Evolutionary conservation across 2,113 vertebrate genomes (phyloP), one percentile per base, ranked within the genome.

Genomic region (Reinhardtius hippoglossoides): DNA sequence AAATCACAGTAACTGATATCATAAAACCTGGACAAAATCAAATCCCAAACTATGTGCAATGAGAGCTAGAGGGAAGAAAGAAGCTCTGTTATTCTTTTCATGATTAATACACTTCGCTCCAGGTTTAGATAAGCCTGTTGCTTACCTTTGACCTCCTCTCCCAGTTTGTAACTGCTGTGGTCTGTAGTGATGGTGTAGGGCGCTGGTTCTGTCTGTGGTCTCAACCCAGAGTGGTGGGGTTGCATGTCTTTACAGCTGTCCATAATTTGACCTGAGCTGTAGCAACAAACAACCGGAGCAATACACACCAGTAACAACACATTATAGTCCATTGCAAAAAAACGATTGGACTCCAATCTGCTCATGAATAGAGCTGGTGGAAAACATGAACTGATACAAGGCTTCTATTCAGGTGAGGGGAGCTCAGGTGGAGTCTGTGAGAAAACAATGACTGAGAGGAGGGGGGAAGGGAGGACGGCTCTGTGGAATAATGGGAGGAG

Each of bases 131-230:
- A 42, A 10, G 14, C 1, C 15, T 26, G 20, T 6, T 12, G 2
- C 59, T 83, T 67, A 93, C 93, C 93, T 90, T 5, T 92, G 15
- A 94, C 74, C 6, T 60, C 37, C 7, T 86, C 69, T 48, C 91
- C 88, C 0, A 18, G 50, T 35, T 8, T 69, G 59, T 82, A 90
- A 18, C 5, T 87, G 31, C 13, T 79, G 2, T 8, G 64, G 31
- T 70, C 68, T 0, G 77, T 6, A 0, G 61, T 48, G 5, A 89
- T 9, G 0, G 5, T 80, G 72, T 35, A 94, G 0, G 91, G 88
- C 5, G 81, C 4, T 0, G 31, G 0, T 4, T 3, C 37, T 0
- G 24, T 68, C 71, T 92, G 90, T 1, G 82, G 56, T 8, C 0
- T 14, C 10, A 44, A 0, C 0, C 2, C 31, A 5, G 8, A n/a